Conservation (phyloP, 2,888 invertebrate species). For the Leptinotarsa haldemani region DNA sequence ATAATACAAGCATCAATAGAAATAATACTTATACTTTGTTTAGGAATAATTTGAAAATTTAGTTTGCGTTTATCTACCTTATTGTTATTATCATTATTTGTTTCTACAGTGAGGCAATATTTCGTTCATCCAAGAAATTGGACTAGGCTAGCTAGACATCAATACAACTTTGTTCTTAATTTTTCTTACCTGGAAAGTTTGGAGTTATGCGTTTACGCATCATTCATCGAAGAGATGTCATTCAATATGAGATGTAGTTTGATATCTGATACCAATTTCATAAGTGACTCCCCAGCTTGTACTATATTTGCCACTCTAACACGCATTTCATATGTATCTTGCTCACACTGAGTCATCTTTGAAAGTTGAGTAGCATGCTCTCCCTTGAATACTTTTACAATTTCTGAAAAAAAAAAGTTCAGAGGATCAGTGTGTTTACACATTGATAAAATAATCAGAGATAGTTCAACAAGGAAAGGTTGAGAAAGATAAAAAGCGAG, state of each 20-base stretch:
- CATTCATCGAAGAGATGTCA: constrained; percentile 98
- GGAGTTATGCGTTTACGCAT: constrained; percentile 94
- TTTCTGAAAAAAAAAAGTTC: constrained; percentile 72
- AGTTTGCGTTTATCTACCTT: too few relatives aligned
- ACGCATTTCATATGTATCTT: constrained; percentile 97
- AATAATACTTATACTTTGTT: too few relatives aligned
- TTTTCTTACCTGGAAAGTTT: constrained; percentile 74
- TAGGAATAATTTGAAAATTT: constrained; percentile 24
- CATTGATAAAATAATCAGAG: not conserved
- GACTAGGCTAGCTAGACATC: too few relatives aligned
- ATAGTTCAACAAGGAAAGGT: not conserved
- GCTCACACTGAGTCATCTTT: constrained; percentile 92
- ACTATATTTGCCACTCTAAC: constrained; percentile 97
- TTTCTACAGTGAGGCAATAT: too few relatives aligned
- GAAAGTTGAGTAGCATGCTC: constrained; percentile 92
- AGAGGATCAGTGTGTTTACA: not conserved
- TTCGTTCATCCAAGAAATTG: too few relatives aligned
- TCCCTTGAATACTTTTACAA: constrained; percentile 87
- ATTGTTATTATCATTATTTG: too few relatives aligned
- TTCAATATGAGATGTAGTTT: constrained; percentile 98
- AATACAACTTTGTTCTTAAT: too few relatives aligned
- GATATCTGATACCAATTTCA: constrained; percentile 97
- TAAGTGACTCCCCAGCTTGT: constrained; percentile 94
- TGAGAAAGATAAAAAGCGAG: too few relatives aligned
- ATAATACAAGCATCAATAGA: too few relatives aligned